A percentile compares a stretch with the other conserved stretches of the same genome.
phyloP scores from a whole-genome alignment of 1,140 invertebrate species.

The Leptinotarsa texana region DNA sequence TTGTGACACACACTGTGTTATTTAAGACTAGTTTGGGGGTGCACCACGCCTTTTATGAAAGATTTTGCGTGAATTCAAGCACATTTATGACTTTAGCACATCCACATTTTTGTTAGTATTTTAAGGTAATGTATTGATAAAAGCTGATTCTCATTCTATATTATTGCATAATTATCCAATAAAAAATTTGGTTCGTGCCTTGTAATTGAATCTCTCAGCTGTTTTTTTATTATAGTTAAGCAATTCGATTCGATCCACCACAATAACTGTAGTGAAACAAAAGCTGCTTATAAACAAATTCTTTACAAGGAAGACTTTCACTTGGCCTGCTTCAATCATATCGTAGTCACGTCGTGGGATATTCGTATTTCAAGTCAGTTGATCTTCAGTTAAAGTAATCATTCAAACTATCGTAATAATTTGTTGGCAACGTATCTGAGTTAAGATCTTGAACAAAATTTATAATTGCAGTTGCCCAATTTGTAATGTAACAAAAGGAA shows the following conservation, averaged over 20 bases:
- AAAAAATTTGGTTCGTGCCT: not conserved
- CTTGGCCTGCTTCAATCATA: not conserved
- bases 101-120: too few relatives aligned
- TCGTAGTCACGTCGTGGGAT: slow-evolving; percentile 10
- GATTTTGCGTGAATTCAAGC: too few relatives aligned
- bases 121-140: too few relatives aligned
- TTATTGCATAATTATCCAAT: not conserved
- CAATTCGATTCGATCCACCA: not conserved
- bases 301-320: slow-evolving; percentile 12
- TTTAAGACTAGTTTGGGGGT: too few relatives aligned
- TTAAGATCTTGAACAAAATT: slow-evolving; percentile 6
- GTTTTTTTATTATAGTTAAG: not conserved
- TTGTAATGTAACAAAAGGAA: slow-evolving; percentile 10
- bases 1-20: too few relatives aligned
- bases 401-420: not conserved
- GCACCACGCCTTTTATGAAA: too few relatives aligned
- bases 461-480: slow-evolving; percentile 4
- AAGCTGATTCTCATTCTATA: not conserved
- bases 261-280: not conserved
- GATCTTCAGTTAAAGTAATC: slow-evolving; percentile 9
- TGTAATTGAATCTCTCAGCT: not conserved
- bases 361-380: not conserved
- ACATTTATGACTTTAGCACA: too few relatives aligned
- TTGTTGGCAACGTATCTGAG: slow-evolving; percentile 9
- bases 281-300: slow-evolving; percentile 1